Percentiles rank a stretch among this genome's conserved stretches.
Evolutionary conservation across 2,113 vertebrate species (phyloP).

Genomic region (Gallinago jamesoni): DNA sequence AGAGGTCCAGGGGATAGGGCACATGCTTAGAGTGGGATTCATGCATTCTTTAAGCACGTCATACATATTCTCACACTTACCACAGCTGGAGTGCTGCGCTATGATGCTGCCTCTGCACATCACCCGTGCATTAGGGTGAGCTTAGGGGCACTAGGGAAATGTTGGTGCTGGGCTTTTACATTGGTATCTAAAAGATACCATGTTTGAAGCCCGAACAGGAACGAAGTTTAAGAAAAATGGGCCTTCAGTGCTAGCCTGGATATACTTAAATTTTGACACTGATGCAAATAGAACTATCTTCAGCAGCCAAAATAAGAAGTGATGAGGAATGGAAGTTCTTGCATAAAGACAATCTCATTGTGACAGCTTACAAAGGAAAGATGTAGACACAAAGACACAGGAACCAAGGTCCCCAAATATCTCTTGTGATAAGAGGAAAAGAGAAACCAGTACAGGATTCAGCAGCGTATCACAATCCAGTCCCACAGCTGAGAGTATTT

Average conservation of each 20-base stretch:
- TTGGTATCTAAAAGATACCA: neutral
- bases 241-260: neutral
- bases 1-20: neutral
- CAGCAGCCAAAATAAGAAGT: neutral
- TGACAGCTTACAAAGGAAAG: neutral
- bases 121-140: fast-evolving
- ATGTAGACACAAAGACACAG: neutral
- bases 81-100: conserved; percentile 15
- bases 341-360: neutral
- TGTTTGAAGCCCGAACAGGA: neutral
- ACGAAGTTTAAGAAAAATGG: neutral
- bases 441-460: neutral
- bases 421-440: neutral
- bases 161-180: neutral
- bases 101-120: neutral
- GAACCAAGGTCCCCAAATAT: neutral
- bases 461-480: neutral
- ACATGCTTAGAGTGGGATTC: neutral
- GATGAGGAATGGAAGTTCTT: neutral
- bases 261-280: neutral
- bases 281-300: neutral
- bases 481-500: neutral
- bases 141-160: neutral
- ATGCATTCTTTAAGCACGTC: neutral
- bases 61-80: neutral